Evolutionary conservation across 2,797 vertebrate genomes (phyloP), one percentile per base, ranked within the genome.

Genomic region (Chaunax sp.): DNA sequence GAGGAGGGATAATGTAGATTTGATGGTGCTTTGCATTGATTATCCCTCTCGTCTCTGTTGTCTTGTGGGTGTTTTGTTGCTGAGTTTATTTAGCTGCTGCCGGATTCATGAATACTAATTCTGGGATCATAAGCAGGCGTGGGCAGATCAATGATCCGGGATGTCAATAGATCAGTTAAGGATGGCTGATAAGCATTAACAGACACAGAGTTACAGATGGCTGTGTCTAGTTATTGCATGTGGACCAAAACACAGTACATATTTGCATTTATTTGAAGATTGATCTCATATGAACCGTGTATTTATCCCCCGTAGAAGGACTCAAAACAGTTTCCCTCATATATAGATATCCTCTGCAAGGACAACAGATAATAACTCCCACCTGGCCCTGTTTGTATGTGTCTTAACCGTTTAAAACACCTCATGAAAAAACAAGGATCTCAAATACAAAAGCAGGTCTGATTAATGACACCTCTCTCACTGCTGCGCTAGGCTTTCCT

Each of bases 61-160:
- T 95, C 81, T 84, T 81, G 85, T 82, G 88, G 94, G 92, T 93
- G 90, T 90, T 94, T 82, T 95, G 95, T 95, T 95, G 94, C 94
- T 94, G 96, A 96, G 96, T 96, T 96, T 98, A 96, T 97, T 96
- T 97, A 95, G 95, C 94, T 94, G 93, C 95, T 94, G 92, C 94
- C 93, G 89, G 91, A 96, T 96, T 96, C 95, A 98, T 97, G 97
- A 98, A 98, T 98, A 97, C 94, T 98, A 97, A 98, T 97, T 96
- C 94, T 91, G 94, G 93, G 95, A 97, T 98, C 95, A 96, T 97
- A 95, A 88, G 87, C 83, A 75, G 87, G 78, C 73, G 88, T 86
- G 78, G 86, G 87, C 62, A 41, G 89, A 89, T 90, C 91, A 81
- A 90, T 92, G 92, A 95, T 95, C 82, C 86, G 86, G 90, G 91